Evolutionary conservation across 2,113 vertebrate genomes (phyloP), one percentile per base, ranked within the genome.

Genomic region (Xenopus borealis): DNA sequence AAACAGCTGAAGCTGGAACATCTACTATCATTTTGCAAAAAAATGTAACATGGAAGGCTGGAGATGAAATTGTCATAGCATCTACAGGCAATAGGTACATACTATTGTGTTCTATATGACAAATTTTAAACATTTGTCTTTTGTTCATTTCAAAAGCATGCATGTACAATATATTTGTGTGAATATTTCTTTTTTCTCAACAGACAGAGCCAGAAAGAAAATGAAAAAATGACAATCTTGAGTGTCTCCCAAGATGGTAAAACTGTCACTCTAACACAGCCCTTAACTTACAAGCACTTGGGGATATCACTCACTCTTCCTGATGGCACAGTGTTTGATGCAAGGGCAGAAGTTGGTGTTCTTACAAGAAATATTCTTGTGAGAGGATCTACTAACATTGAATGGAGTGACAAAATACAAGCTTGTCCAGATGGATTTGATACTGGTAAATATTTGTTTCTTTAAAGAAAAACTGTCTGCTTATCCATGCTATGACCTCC

Each of bases 351-450:
- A 82, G 92, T 94, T 74, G 94, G 94, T 17, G 83, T 95, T 44
- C 92, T 95, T 72, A 95, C 92, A 75, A 91, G 94, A 81, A 96
- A 95, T 84, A 87, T 96, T 2, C 73, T 94, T 19, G 88, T 96
- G 7, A 88, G 89, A 82, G 94, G 94, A 1, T 91, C 93, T 47
- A 77, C 82, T 47, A 78, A 90, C 9, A 2, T 81, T 10, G 91
- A 93, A 5, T 96, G 94, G 94, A 82, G 78, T 11, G 82, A 93
- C 64, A 66, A 76, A 62, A 88, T 95, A 12, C 61, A 87, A 66
- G 85, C 91, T 3, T 96, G 94, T 40, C 90, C 93, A 0, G 89
- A 83, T 8, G 94, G 89, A 71, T 96, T 95, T 17, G 66, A 94
- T 81, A 90, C 91, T 86, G 94, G 94, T 96, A 81, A 66, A 17